Percentiles rank a stretch among this genome's conserved stretches.
Conservation (phyloP, 1,140 invertebrate species). For the Dufourea novaeangliae region DNA sequence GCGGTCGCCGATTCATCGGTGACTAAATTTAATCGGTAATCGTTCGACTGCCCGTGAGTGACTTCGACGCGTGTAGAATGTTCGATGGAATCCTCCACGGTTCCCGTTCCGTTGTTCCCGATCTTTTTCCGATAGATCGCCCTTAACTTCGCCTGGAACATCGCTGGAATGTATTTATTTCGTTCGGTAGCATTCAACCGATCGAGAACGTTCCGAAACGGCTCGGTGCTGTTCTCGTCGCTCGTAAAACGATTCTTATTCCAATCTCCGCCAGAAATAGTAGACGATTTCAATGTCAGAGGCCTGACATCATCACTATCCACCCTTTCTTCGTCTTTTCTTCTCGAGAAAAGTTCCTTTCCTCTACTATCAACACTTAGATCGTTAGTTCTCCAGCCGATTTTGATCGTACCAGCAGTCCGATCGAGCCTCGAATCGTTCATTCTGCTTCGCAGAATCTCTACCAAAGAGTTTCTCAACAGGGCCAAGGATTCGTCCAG, state of each 20-base stretch:
- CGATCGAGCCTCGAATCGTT: neutral
- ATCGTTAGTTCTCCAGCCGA: neutral
- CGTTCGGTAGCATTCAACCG: neutral
- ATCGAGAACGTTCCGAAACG: neutral
- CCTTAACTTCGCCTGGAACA: neutral
- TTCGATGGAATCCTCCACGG: neutral
- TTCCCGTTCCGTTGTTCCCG: neutral
- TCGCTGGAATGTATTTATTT: neutral
- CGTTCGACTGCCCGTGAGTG: too few species aligned
- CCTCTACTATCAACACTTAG: neutral
- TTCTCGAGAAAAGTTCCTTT: neutral
- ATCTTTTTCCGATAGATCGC: neutral
- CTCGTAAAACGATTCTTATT: conserved; percentile 22
- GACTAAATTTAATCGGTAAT: neutral
- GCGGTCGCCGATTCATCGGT: neutral
- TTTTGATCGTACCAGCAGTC: too few species aligned
- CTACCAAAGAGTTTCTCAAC: conserved; percentile 23
- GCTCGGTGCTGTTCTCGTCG: neutral
- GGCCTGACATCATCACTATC: neutral
- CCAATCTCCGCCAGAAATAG: conserved; percentile 28
- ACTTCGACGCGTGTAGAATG: neutral
- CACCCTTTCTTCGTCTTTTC: neutral
- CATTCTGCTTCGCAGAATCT: conserved; percentile 6
- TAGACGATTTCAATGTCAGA: neutral
- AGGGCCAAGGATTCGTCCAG: conserved; percentile 24